These are phyloP conservation scores for Poeciliopsis turneri DNA, from an alignment of 2,797 vertebrate species.

Conservation along the genomic window DNA sequence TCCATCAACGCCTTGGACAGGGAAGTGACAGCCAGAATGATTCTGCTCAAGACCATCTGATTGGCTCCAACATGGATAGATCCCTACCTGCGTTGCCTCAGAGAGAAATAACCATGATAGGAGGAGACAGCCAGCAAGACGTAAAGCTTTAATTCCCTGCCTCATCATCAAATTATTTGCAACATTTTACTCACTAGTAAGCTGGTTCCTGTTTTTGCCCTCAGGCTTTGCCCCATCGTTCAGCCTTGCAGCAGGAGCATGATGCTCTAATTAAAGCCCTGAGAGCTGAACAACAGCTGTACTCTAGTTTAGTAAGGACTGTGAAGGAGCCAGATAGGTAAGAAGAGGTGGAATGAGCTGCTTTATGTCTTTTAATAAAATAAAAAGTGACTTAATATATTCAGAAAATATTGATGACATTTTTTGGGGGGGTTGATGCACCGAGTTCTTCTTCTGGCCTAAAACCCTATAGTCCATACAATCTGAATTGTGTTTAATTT, in stretches of 20 bases:
- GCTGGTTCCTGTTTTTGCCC: constrained; percentile 14
- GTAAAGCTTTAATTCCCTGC: constrained; percentile 50
- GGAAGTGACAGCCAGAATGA: constrained; percentile 49
- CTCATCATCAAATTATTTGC: not conserved
- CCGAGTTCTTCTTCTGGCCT: not conserved
- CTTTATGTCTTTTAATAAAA: not conserved
- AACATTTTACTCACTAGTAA: constrained; percentile 16
- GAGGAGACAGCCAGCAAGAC: constrained; percentile 81
- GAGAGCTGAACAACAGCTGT: constrained; percentile 89
- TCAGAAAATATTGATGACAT: too few relatives aligned
- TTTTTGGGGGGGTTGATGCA: not conserved
- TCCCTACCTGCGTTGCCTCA: constrained; percentile 76
- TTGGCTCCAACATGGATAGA: constrained; percentile 60
- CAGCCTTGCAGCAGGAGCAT: constrained; percentile 80
- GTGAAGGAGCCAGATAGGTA: constrained; percentile 92
- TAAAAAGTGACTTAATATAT: not conserved
- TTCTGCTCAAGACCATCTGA: constrained; percentile 51
- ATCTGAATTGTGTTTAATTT: constrained; percentile 2
- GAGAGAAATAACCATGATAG: constrained; percentile 83
- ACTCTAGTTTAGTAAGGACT: constrained; percentile 86
- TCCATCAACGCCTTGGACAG: constrained; percentile 72
- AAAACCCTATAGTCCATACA: not conserved
- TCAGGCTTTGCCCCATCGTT: constrained; percentile 69
- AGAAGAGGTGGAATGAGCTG: constrained; percentile 19
- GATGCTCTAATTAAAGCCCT: constrained; percentile 85